Evolutionary conservation across 2,888 invertebrate genomes (phyloP), one percentile per base, ranked within the genome.

Genomic region (Drosophila pseudotalamancana): DNA sequence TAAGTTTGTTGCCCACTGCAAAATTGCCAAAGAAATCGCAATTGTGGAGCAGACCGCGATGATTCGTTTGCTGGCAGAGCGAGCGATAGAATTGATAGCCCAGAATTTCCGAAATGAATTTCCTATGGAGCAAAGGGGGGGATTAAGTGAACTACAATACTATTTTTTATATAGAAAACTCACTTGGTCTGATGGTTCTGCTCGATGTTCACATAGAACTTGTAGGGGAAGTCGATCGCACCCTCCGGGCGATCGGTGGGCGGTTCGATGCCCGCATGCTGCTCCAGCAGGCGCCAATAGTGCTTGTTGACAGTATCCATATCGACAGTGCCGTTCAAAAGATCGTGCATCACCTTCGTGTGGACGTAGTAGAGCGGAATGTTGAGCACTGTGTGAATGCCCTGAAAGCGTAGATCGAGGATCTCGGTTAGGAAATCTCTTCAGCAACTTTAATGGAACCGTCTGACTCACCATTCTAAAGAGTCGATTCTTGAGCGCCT

Each of bases 11-110:
- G 54, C 97, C 97, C 42, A 97, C 97, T 35, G 93, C 94, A 2
- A 93, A 93, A 77, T 95, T 96, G 78, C 94, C 93, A 90, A 95
- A 96, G 82, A 97, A 97, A 86, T 97, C 97, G 88, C 97, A 98
- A 81, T 95, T 94, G 56, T 97, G 95, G 6, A 98, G 93, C 6
- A 95, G 94, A 4, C 93, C 93, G 0, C 94, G 94, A 89, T 97
- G 94, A 0, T 95, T 95, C 4, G 96, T 96, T 69, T 94, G 93
- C 73, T 93, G 94, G 87, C 95, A 96, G n/a, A 95, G 92, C 0
- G 94, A 92, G n/a, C 94, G 93, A 87, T 95, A 95, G 90, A 96
- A 94, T 87, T 96, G 95, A 92, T 96, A 96, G 90, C 97, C 97
- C 29, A 97, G 92, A 21, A 98, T 94, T 89, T 94, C 95, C 14